Base-by-base conservation (phyloP, 2,888 invertebrate genomes). In the Pandemis cinnamomeana region DNA sequence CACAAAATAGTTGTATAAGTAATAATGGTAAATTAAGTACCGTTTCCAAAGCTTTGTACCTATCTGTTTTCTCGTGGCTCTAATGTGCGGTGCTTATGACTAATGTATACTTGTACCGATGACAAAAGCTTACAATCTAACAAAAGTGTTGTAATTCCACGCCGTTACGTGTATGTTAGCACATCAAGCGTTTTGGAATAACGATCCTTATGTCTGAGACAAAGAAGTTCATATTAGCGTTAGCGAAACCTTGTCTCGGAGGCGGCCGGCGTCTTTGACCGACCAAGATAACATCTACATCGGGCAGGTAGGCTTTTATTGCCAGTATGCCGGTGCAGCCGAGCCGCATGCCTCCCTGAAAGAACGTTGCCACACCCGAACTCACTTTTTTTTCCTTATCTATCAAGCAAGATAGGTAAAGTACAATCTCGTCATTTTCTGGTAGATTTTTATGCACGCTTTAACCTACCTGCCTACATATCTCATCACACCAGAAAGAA, bases 71-170 rank as follows among this genome's bases (percentile, higher is more conserved):
- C 63, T 61, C 51, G 55, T 64, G 46, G 48, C 78, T 77, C 77
- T 83, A 80, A 84, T 78, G 77, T 81, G 79, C 81, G 79, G 81
- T 82, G 81, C 84, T 86, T 88, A 90, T 89, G 89, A 87, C 88
- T 87, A 87, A 90, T 90, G 87, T 87, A 86, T 87, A 87, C 88
- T 87, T 84, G 86, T 85, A 86, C 87, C 87, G 83, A 88, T 87
- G 88, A 91, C 91, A 91, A 91, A 92, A 92, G 90, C 88, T 89
- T 86, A 91, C 88, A 89, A 91, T 89, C 86, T 87, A 87, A 91
- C 92, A 91, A 91, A 87, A 91, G 90, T 91, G 90, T 91, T 91
- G 91, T 92, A 91, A 91, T 89, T 85, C 89, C 88, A 89, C 91
- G 89, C 92, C 91, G 90, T 91, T 91, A 92, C 87, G 87, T 86